Evolutionary conservation across 2,113 vertebrate species (phyloP), one percentile per base, ranked within the genome.

Genomic region (Oreotrochilus melanogaster): DNA sequence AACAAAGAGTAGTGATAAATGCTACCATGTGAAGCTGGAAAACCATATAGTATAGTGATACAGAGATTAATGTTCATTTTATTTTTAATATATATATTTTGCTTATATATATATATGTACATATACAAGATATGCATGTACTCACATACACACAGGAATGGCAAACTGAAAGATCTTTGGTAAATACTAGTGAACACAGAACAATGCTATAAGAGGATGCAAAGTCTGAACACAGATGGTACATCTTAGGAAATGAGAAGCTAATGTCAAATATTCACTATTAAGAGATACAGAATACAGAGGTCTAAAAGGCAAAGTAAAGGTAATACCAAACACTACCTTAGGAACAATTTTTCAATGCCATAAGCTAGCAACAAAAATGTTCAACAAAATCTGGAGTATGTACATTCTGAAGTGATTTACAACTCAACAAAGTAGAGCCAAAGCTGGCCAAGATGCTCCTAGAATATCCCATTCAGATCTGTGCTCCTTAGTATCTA

Each of bases 1-100:
- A 92, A 89, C 45, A 92, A 84, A 86, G 7, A 58, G 6, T 31
- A 67, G 30, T 75, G 79, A 92, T 75, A 86, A 89, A 91, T 28
- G 31, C 1, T 50, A 50, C 9, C 6, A 4, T 30, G 67, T 15
- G 14, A 80, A 80, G 27, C 2, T 72, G 54, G 54, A 76, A 86
- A 83, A 88, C 17, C 24, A 39, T 28, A 51, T 3, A 78, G 18
- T 31, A 17, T 23, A 81, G 39, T 67, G 73, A 78, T 47, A 87
- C 6, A 67, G 37, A 95, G 69, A 92, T 85, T 71, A 56, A 67
- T 45, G 14, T 62, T 78, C 51, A 66, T 15, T 24, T 70, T 64
- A 39, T 39, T 39, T 39, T 89, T 71, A 74, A 88, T 91, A 39
- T 39, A 39, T 92, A 93, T 88, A 57, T 67, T 51, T 60, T 43